Base-by-base conservation (phyloP, 2,888 invertebrate species). In the Lacanobia wlatinum region DNA sequence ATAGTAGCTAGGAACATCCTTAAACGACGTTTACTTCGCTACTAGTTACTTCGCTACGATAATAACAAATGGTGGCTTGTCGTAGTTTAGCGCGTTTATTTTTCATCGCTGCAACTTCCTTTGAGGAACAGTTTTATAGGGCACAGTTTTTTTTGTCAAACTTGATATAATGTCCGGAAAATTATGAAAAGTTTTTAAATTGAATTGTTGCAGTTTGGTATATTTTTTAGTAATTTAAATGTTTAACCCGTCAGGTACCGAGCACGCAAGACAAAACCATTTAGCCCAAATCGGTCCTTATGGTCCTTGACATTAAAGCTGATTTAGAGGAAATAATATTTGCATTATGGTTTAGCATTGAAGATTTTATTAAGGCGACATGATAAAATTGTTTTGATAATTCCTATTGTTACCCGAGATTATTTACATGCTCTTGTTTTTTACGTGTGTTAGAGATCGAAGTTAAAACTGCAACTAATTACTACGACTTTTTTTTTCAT, bases 21-120 rank as follows among this genome's bases (percentile, higher is more conserved):
- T 75, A 80, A 12, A 38, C 14, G 18, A 14, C 21, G 4, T 9
- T 73, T 78, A 43, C 50, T 64, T 61, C 10, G 46, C 28, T 28
- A 28, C 28, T 28, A 3, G 28, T 73, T 78, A 43, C 50, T 64
- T 56, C 10, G 46, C 62, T 66, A 21, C 34, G 66, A 70, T 56
- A 64, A 67, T 80, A 78, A 64, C 60, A 76, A 80, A 79, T 64
- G 56, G 48, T 53, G 12, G 66, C n/a, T 52, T 23, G 55, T 14
- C 50, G 59, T 50, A 55, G 63, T 63, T 43, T 50, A 48, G 14
- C 53, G 28, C 48, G 66, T 23, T 76, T 70, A 71, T 76, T 76
- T 79, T 67, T 70, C 70, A 60, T 40, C 53, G 55, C 52, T 55
- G 40, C 55, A 58, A 68, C 58, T 69, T 46, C 10, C 55, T 76